Evolutionary conservation across 2,797 vertebrate species (phyloP).

Genomic region (Necrosyrtes monachus): DNA sequence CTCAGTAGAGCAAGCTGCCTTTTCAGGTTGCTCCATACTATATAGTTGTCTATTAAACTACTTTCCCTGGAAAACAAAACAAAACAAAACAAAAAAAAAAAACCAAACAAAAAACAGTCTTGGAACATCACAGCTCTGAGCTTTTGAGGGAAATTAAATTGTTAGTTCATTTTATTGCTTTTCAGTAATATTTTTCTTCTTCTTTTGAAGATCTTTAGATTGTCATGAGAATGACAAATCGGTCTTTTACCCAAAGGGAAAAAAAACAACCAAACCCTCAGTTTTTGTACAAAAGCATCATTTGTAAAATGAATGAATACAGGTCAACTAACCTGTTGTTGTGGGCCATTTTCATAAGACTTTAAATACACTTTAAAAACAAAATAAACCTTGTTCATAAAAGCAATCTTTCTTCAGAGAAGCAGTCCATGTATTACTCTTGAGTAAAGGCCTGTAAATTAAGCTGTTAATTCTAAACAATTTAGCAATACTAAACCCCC

Average conservation of each 20-base stretch:
- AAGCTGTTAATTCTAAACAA: not conserved
- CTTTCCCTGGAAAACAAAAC: too few relatives aligned
- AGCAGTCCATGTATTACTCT: not conserved
- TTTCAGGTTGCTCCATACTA: not conserved
- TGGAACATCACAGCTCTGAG: not conserved
- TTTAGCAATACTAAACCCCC: not conserved
- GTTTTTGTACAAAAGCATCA: not conserved
- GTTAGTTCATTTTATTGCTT: not conserved
- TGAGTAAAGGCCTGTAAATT: not conserved
- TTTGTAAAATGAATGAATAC: not conserved
- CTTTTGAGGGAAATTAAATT: not conserved
- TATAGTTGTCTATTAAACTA: not conserved
- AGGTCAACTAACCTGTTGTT: not conserved
- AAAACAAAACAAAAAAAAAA: too few relatives aligned
- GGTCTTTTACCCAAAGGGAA: not conserved
- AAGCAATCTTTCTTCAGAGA: not conserved
- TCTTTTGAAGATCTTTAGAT: not conserved
- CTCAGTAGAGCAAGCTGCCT: not conserved
- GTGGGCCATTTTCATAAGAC: not conserved
- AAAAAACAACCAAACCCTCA: accelerated
- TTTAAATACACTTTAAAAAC: not conserved
- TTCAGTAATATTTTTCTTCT: not conserved
- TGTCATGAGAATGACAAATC: not conserved
- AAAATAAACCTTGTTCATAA: not conserved
- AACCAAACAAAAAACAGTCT: not conserved